phyloP scores from a whole-genome alignment of 37 sponge, comb jelly and placozoan species.

The Oscarella lobularis region DNA sequence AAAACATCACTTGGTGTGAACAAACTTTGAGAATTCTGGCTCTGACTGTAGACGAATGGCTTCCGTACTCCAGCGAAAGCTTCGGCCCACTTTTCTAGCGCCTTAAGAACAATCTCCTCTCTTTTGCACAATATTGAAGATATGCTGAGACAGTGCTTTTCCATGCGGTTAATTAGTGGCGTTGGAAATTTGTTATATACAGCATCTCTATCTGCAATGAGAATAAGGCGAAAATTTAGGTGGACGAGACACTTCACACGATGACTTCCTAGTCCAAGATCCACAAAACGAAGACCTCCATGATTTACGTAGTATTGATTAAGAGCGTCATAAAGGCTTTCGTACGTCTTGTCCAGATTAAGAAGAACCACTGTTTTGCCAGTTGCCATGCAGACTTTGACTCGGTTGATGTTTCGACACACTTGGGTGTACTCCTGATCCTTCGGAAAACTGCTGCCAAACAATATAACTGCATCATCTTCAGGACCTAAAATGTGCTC shows the following conservation, averaged over 20 bases:
- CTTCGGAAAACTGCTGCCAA: slow-evolving; percentile 51
- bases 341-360: slow-evolving; percentile 40
- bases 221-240: slow-evolving; percentile 24
- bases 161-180: slow-evolving; percentile 49
- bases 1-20: slow-evolving; percentile 46
- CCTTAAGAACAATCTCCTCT: slow-evolving; percentile 20
- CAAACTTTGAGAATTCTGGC: background rate
- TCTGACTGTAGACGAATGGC: too few relatives aligned
- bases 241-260: slow-evolving; percentile 36
- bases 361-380: slow-evolving; percentile 31
- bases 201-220: slow-evolving; percentile 25
- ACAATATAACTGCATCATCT: slow-evolving; percentile 17
- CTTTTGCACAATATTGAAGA: slow-evolving; percentile 13
- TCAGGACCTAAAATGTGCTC: background rate
- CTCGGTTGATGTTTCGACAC: slow-evolving; percentile 38
- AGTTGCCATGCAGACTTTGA: slow-evolving; percentile 48
- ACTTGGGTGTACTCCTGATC: slow-evolving; percentile 48
- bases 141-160: slow-evolving; percentile 41
- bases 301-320: slow-evolving; percentile 42
- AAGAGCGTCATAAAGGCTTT: slow-evolving; percentile 38
- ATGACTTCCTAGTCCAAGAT: slow-evolving; percentile 30
- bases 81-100: slow-evolving; percentile 33
- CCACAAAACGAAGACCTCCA: slow-evolving; percentile 28
- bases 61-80: background rate
- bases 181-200: slow-evolving; percentile 49